A percentile compares a stretch with the other conserved stretches of the same genome.
Evolutionary conservation across 2,797 vertebrate species (phyloP).

Genomic region (Florisuga fusca): DNA sequence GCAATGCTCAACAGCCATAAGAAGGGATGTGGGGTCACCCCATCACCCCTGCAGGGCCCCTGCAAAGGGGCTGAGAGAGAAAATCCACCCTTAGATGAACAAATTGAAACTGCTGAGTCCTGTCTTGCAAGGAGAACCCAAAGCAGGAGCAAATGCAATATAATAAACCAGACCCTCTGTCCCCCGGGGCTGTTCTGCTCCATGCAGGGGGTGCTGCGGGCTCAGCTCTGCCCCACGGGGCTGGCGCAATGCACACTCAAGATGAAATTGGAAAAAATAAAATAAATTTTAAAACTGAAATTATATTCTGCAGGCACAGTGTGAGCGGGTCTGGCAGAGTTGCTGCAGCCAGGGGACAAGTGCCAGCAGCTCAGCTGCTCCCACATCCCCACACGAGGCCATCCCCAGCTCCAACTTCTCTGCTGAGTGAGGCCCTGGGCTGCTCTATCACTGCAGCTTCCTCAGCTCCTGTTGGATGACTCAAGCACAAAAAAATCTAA

Average conservation of each 20-base stretch:
- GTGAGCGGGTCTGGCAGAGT: not conserved
- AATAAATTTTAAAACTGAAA: not conserved
- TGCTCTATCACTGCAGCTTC: not conserved
- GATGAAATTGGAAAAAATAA: not conserved
- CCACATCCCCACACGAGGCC: not conserved
- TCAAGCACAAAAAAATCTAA: not conserved
- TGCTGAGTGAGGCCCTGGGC: not conserved
- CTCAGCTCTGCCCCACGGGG: rapidly evolving
- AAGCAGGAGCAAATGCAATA: not conserved
- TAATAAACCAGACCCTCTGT: rapidly evolving
- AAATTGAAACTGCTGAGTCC: not conserved
- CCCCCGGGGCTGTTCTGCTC: rapidly evolving
- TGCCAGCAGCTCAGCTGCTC: not conserved
- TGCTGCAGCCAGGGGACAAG: not conserved
- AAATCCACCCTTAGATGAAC: not conserved
- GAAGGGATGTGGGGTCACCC: not conserved
- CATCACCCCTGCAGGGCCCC: not conserved
- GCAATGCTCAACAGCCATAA: not conserved
- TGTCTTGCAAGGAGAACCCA: rapidly evolving
- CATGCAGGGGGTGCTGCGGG: not conserved
- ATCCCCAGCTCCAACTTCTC: not conserved
- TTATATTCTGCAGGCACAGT: not conserved
- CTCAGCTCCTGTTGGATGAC: not conserved
- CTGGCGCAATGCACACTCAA: rapidly evolving
- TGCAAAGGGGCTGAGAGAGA: not conserved